A percentile compares a stretch with the other conserved stretches of the same genome.
Conservation (phyloP, 2,888 invertebrate genomes). For the Rhabditophanes sp. region DNA sequence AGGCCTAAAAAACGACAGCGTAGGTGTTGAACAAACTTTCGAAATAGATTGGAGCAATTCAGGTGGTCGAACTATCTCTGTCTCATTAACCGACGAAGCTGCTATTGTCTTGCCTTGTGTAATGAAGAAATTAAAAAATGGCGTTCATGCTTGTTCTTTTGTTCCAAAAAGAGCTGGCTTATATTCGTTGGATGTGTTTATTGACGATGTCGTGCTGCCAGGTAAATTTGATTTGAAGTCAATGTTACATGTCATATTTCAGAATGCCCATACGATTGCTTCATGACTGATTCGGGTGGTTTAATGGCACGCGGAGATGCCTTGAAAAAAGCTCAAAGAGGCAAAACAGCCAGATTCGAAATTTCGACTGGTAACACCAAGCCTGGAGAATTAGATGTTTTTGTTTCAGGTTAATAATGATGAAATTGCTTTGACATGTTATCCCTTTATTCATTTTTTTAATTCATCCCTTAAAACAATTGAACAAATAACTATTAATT, state of each 20-base stretch:
- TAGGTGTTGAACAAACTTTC: constrained; percentile 47
- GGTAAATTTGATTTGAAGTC: constrained; percentile 27
- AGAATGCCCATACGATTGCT: constrained; percentile 43
- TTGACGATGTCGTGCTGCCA: constrained; percentile 62
- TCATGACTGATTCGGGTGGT: constrained; percentile 26
- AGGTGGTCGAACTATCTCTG: constrained; percentile 66
- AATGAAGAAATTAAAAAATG: constrained; percentile 34
- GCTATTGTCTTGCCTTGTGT: constrained; percentile 13
- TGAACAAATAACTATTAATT: constrained; percentile 6
- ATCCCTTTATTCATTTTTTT: too few relatives aligned
- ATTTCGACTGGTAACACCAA: constrained; percentile 29
- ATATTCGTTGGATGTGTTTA: constrained; percentile 67
- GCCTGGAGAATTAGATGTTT: constrained; percentile 43
- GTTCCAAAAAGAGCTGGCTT: constrained; percentile 72
- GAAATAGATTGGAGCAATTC: constrained; percentile 62
- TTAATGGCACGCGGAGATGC: constrained; percentile 41
- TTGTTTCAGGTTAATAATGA: constrained; percentile 33
- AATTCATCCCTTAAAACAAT: too few relatives aligned
- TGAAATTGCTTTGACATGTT: constrained; percentile 1
- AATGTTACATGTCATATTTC: constrained; percentile 4
- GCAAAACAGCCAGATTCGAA: constrained; percentile 39
- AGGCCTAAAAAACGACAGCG: constrained; percentile 46
- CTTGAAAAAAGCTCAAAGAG: constrained; percentile 30
- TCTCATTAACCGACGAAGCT: constrained; percentile 58
- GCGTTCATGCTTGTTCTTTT: constrained; percentile 46